Base-by-base conservation (phyloP, 2,888 invertebrate genomes). In the Archaeoteleia sp. region DNA sequence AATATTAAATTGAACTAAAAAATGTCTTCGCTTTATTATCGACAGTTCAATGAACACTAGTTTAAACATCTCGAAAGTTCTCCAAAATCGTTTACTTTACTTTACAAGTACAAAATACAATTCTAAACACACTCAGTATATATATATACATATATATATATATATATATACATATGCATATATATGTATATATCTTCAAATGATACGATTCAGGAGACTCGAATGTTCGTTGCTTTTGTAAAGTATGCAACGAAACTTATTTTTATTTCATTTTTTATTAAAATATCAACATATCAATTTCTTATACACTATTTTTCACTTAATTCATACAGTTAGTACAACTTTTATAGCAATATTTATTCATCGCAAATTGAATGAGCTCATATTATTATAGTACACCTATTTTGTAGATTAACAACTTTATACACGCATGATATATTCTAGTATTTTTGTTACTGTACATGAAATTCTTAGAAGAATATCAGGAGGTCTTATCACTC, bases 401-500 rank as follows among this genome's bases (percentile, higher is more conserved):
- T 81, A 82, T 25, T 76, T 74, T 74, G 72, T 77, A 80, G 77
- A 78, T 81, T 72, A 82, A 83, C 79, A 80, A 84, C 80, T 84
- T 85, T 85, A 80, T 84, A 84, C 84, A 84, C 78, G 74, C 78
- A 76, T 71, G 73, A 76, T 74, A 77, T 75, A 75, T 75, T 66
- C 67, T 71, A 74, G 73, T 74, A 74, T 74, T 75, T 75, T 78
- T 45, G 15, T 62, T 78, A 82, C 84, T 85, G 83, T 85, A 85
- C 84, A 84, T 48, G 69, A 57, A 73, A 71, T 67, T 71, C 37
- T 49, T 61, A 71, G 74, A 70, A 75, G 69, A 70, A 72, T 67
- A 75, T 69, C 69, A 74, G 12, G 70, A 73, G 79, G 74, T 79
- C 78, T 82, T 86, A 87, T 88, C 88, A 91, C 89, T 92, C 92